These are phyloP conservation scores for Thamnophis elegans DNA, from an alignment of 2,797 vertebrate genomes.

Conservation along the genomic window DNA sequence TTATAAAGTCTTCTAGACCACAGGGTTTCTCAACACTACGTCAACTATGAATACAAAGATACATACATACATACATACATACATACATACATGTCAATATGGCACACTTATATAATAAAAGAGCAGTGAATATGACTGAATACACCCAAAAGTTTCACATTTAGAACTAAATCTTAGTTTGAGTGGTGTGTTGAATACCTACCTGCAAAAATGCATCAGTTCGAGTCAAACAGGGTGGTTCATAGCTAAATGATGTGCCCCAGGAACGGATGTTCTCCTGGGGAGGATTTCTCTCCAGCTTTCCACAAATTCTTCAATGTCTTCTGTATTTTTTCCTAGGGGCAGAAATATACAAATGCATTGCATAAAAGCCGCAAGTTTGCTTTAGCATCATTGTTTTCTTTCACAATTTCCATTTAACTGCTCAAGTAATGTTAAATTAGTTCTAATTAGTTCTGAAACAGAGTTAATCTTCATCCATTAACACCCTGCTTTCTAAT, in stretches of 20 bases:
- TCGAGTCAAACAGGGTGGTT: constrained; percentile 83
- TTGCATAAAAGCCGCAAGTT: neutral
- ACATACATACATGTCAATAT: too few species aligned
- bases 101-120: neutral
- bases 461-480: neutral
- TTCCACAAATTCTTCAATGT: constrained; percentile 87
- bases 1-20: neutral
- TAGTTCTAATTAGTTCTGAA: neutral
- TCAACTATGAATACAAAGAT: neutral
- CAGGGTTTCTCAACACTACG: neutral
- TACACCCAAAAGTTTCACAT: neutral
- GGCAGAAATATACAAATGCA: neutral
- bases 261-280: constrained; percentile 64
- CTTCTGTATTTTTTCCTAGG: constrained; percentile 84
- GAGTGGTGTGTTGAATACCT: constrained; percentile 17
- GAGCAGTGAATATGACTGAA: neutral
- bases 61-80: neutral
- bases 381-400: neutral
- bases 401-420: neutral
- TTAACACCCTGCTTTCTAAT: neutral
- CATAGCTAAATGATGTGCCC: constrained; percentile 68
- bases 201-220: constrained; percentile 78
- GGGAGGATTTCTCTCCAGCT: constrained; percentile 87
- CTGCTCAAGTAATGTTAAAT: neutral
- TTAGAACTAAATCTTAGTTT: neutral